These are phyloP conservation scores for Tetranychus urticae DNA, from an alignment of 1,140 invertebrate genomes.

Conservation along the genomic window DNA sequence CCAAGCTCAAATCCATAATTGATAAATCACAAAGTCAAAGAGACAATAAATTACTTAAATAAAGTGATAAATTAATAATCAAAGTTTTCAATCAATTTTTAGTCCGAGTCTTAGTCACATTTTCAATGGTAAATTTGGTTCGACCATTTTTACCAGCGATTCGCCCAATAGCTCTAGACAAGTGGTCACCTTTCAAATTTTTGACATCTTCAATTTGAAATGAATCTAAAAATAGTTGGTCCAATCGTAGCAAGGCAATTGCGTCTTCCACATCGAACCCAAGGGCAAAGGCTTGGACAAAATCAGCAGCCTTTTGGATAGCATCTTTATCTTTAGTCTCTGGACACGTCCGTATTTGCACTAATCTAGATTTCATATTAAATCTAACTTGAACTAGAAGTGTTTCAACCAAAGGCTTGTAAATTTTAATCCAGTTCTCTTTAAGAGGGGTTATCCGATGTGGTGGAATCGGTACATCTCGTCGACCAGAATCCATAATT, in stretches of 20 bases:
- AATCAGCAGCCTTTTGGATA: conserved; percentile 92
- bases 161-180: conserved; percentile 79
- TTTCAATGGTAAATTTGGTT: conserved; percentile 97
- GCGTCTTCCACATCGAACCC: conserved; percentile 97
- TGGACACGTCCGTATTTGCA: conserved; percentile 47
- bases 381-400: conserved; percentile 80
- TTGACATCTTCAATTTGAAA: conserved; percentile 96
- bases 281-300: conserved; percentile 82
- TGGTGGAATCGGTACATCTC: conserved; percentile 37
- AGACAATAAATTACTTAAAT: too few relatives aligned
- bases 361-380: conserved; percentile 69
- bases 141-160: conserved; percentile 89
- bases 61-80: too few relatives aligned
- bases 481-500: background rate
- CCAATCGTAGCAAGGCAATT: conserved; percentile 70
- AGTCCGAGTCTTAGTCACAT: conserved; percentile 92
- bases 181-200: conserved; percentile 76
- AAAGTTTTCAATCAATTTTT: too few relatives aligned
- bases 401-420: conserved; percentile 83
- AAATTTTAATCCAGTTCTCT: conserved; percentile 92
- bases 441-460: conserved; percentile 75
- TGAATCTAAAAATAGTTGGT: conserved; percentile 89
- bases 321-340: conserved; percentile 65
- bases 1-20: background rate
- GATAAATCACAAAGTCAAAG: background rate